Percentiles rank a stretch among this genome's conserved stretches.
Conservation (phyloP, 2,888 invertebrate genomes). For the Gortyna flavago region DNA sequence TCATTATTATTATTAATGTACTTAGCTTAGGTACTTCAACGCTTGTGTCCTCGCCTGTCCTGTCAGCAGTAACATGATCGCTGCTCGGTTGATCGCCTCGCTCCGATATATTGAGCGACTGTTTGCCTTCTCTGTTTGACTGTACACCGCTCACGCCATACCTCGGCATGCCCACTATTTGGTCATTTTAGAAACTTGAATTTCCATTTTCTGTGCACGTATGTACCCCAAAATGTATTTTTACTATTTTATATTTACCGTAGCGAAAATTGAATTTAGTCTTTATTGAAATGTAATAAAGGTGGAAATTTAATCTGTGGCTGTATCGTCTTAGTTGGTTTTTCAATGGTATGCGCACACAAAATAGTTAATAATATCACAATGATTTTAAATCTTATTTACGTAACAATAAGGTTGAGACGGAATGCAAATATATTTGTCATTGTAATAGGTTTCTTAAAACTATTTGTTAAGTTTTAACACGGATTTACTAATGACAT, state of each 20-base stretch:
- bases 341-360: slow-evolving; percentile 66
- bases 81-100: slow-evolving; percentile 79
- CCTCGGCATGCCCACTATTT: slow-evolving; percentile 73
- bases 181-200: slow-evolving; percentile 86
- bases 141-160: slow-evolving; percentile 67
- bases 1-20: background rate
- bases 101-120: slow-evolving; percentile 66
- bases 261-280: background rate
- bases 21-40: background rate
- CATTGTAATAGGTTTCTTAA: slow-evolving; percentile 69
- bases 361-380: slow-evolving; percentile 67
- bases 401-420: slow-evolving; percentile 52
- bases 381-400: slow-evolving; percentile 67
- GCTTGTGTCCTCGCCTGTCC: slow-evolving; percentile 61
- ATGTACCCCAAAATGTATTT: slow-evolving; percentile 63
- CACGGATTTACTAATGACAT: slow-evolving; percentile 68
- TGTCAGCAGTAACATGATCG: slow-evolving; percentile 78
- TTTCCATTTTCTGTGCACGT: slow-evolving; percentile 80
- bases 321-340: slow-evolving; percentile 9
- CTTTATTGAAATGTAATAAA: slow-evolving; percentile 12
- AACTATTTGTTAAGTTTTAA: slow-evolving; percentile 69
- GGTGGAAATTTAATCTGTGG: background rate
- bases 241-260: slow-evolving; percentile 36
- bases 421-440: slow-evolving; percentile 64
- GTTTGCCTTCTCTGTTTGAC: slow-evolving; percentile 71